phyloP scores from a whole-genome alignment of 2,113 vertebrate genomes.

The Delphinus delphis region DNA sequence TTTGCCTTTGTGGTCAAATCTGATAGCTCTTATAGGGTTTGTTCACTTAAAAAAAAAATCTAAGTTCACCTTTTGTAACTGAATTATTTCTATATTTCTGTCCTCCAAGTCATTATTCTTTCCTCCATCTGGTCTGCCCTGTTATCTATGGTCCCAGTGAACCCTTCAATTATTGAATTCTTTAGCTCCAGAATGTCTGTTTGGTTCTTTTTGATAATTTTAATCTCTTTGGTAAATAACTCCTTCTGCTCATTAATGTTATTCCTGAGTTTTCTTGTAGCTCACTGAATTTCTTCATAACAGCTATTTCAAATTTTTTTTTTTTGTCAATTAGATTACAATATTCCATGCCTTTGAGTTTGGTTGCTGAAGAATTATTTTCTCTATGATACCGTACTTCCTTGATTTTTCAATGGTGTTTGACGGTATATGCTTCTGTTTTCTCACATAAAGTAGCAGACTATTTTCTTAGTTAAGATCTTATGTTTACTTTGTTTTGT shows the following conservation, averaged over 20 bases:
- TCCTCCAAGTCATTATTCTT: background rate
- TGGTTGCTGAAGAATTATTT: background rate
- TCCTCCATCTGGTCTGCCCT: background rate
- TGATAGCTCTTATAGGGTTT: background rate
- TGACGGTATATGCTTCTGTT: background rate
- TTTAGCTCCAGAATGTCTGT: background rate
- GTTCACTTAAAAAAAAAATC: background rate
- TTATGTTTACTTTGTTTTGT: background rate
- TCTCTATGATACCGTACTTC: background rate
- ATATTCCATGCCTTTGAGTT: background rate
- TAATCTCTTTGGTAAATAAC: background rate
- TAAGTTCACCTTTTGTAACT: background rate
- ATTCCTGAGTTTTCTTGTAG: background rate
- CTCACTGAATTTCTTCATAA: background rate
- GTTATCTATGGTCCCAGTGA: background rate
- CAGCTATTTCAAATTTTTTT: background rate
- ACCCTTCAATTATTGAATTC: background rate
- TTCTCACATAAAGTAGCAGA: background rate
- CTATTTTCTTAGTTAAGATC: background rate
- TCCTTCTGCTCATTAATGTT: background rate
- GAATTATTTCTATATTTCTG: background rate
- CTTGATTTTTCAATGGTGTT: background rate
- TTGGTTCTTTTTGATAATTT: background rate
- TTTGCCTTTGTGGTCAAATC: background rate
- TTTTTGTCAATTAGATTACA: background rate